Base-by-base conservation (phyloP, 2,888 invertebrate genomes). In the Synergus japonicus region DNA sequence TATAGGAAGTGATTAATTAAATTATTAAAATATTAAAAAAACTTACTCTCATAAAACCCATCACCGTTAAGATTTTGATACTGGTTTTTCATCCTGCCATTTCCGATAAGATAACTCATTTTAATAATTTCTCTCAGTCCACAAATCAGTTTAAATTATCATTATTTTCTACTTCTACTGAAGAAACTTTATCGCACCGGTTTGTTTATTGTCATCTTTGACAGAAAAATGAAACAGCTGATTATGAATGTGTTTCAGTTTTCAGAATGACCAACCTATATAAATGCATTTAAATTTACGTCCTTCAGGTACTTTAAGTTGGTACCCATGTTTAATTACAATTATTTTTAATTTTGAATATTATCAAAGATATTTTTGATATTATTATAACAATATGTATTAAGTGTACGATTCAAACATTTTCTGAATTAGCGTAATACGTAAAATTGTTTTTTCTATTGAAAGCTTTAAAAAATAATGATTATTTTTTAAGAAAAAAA, bases 71-170 rank as follows among this genome's bases (percentile, higher is more conserved):
- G 49, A 54, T 73, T 73, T 73, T 73, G 46, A 73, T 73, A 73
- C 49, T 73, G 69, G 37, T 22, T 49, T 29, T 73, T 73, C n/a
- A 13, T 37, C 37, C 46, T 46, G 29, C 49, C 49, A 29, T 49
- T 73, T 73, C 54, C 49, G 15, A 73, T 73, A 1, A 54, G 49
- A n/a, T 73, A 73, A 73, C 49, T 73, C 69, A 73, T 73, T 49
- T 13, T 49, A 4, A 49, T 49, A 22, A 60, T 60, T 22, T 22
- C 10, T 22, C 22, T 60, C 18, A 18, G 22, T 22, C 18, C 10
- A 22, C 18, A 60, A 60, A 22, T 10, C 1, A 4, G 2, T 60
- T 8, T 4, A 60, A 22, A n/a, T 54, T 15, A 1, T 2, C 7
- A 54, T 54, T 7, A n/a, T 54, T 54, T 54, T n/a, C n/a, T 54